Evolutionary conservation across 2,888 invertebrate species (phyloP).

Genomic region (Ptycholaimellus sp.): DNA sequence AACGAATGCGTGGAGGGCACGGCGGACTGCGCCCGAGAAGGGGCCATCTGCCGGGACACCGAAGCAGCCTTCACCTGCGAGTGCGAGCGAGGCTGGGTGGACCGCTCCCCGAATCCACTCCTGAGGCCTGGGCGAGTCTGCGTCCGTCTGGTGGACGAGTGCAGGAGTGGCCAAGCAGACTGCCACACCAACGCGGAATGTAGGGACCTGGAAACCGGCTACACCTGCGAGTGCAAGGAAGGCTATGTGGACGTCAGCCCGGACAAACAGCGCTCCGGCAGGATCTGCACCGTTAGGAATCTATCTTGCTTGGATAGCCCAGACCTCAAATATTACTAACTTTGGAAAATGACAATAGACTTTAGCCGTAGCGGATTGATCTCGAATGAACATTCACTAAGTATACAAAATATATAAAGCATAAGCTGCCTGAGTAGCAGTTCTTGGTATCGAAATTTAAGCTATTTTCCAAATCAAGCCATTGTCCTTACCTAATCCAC

Average conservation of each 20-base stretch:
- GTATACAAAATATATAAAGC: no score
- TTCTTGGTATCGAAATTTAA: no score
- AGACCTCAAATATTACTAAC: no score
- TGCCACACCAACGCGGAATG: conserved; percentile 23
- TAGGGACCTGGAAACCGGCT: conserved; percentile 20
- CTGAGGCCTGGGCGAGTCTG: conserved; percentile 20
- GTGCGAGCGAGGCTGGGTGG: conserved; percentile 17
- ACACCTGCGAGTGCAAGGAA: conserved; percentile 24
- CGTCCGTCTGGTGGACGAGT: conserved; percentile 19
- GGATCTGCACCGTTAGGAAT: conserved; percentile 13
- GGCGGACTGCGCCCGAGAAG: conserved; percentile 20
- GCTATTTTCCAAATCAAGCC: no score
- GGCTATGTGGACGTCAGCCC: conserved; percentile 23
- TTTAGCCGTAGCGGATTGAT: no score
- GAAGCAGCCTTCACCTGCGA: conserved; percentile 23
- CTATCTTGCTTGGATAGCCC: conserved; percentile 23
- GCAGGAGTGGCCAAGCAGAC: conserved; percentile 16
- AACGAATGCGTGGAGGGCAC: conserved; percentile 20
- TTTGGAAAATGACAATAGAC: no score
- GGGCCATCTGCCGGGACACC: conserved; percentile 21
- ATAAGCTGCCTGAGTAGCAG: no score
- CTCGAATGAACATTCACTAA: no score
- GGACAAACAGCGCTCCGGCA: no score
- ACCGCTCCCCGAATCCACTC: conserved; percentile 20
- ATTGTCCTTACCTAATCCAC: no score